Evolutionary conservation across 2,888 invertebrate species (phyloP), one percentile per base, ranked within the genome.

Genomic region (Heliconius sara): DNA sequence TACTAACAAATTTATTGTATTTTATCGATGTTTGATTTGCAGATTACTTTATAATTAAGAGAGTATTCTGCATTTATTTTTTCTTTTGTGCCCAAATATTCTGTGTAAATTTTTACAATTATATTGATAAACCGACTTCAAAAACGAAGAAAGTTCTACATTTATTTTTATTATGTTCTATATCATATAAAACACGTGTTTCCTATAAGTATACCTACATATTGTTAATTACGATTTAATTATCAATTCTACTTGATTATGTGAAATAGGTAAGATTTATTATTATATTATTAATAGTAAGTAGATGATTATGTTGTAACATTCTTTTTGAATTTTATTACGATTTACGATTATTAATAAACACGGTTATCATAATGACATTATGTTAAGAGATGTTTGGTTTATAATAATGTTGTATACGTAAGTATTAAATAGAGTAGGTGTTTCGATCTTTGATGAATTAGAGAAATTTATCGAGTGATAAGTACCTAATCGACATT

Each of bases 381-480:
- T 77, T 78, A 80, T 74, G 39, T 80, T 81, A 75, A 70, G 76
- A 68, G 34, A 72, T 80, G 67, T 81, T 80, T 78, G 79, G 76
- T 78, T 81, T 70, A 81, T 72, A 39, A n/a, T 75, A 72, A 72
- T 73, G 72, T 76, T 78, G 60, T 81, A 81, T 70, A 65, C 63
- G 19, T 81, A 82, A 80, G 76, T 74, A 82, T 80, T 76, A 78
- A 78, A 79, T 76, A 76, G 76, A n/a, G 27, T 65, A 68, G 78
- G 70, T 80, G 73, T 78, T 76, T 79, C 76, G 68, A 76, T 52
- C 76, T 78, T 82, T 78, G 66, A 77, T 65, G 73, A 76, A 80
- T 78, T 75, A 63, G 78, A 76, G 68, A 70, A 75, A 78, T 67
- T n/a, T 60, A 74, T 39, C 27, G 43, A 75, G 27, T 66, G 65